Conservation (phyloP, 2,888 invertebrate species). For the Uloborus plumipes region DNA sequence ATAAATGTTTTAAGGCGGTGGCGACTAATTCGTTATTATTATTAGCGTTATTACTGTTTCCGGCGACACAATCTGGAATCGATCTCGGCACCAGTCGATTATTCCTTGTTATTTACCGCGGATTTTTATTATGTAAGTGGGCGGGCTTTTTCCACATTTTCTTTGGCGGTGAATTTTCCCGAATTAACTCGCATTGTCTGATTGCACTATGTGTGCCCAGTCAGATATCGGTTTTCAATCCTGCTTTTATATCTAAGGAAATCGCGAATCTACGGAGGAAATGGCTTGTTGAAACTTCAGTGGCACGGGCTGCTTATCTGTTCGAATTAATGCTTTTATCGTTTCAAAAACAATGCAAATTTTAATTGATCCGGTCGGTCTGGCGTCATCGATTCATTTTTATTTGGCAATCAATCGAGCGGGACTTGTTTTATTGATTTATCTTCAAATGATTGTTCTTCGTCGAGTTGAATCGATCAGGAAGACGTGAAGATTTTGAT, state of each 20-base stretch:
- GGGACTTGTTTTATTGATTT: conserved; percentile 23
- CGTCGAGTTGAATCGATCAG: conserved; percentile 24
- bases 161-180: neutral
- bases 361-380: conserved; percentile 31
- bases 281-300: conserved; percentile 27
- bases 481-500: conserved; percentile 9
- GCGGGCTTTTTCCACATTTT: conserved; percentile 2
- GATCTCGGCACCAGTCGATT: conserved; percentile 31
- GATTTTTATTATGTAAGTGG: conserved; percentile 37
- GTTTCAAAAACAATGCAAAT: conserved; percentile 32
- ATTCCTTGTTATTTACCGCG: conserved; percentile 49
- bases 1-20: conserved; percentile 57
- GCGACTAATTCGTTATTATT: conserved; percentile 43
- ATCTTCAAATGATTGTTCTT: conserved; percentile 26
- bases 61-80: conserved; percentile 27
- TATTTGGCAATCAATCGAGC: conserved; percentile 26
- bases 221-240: conserved; percentile 54
- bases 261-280: conserved; percentile 11
- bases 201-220: neutral
- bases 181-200: conserved; percentile 46
- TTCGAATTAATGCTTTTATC: conserved; percentile 8
- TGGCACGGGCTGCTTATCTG: conserved; percentile 10
- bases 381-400: conserved; percentile 19
- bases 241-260: conserved; percentile 23
- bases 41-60: conserved; percentile 23